These are phyloP conservation scores for Nesometra sesokonis DNA, from an alignment of 35 echinoderm and acorn worm genomes.

Conservation along the genomic window DNA sequence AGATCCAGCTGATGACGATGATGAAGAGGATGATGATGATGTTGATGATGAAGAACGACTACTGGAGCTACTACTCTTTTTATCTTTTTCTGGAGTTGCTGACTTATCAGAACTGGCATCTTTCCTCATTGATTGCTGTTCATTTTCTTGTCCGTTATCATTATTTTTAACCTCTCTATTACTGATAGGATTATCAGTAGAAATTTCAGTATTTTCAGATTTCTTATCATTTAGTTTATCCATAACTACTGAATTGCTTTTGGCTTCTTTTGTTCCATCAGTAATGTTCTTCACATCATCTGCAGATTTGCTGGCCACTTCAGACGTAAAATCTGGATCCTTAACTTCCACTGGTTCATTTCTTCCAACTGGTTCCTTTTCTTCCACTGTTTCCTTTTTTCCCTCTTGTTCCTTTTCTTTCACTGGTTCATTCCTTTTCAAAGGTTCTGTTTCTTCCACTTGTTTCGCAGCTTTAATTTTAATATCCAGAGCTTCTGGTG, in stretches of 20 bases:
- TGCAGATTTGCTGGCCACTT: too few species aligned
- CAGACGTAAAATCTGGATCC: too few species aligned
- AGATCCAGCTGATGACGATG: background rate
- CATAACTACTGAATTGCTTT: too few species aligned
- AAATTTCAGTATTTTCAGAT: too few species aligned
- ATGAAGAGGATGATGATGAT: background rate
- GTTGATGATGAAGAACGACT: background rate
- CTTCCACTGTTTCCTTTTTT: conserved; percentile 11
- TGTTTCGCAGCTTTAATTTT: background rate
- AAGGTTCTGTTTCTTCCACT: background rate
- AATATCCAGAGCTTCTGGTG: background rate
- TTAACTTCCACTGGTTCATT: conserved; percentile 10
- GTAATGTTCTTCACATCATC: too few species aligned
- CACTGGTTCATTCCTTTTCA: background rate
- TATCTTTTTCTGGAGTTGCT: background rate
- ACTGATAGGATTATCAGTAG: too few species aligned
- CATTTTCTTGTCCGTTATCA: background rate
- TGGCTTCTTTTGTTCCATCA: too few species aligned
- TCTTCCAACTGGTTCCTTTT: background rate
- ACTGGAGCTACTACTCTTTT: background rate
- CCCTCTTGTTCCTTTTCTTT: conserved; percentile 15
- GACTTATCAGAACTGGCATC: too few species aligned
- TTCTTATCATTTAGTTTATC: too few species aligned
- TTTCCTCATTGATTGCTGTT: background rate
- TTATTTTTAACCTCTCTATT: too few species aligned